These are phyloP conservation scores for Cirrhinus mrigala DNA, from an alignment of 2,797 vertebrate genomes.

Conservation along the genomic window DNA sequence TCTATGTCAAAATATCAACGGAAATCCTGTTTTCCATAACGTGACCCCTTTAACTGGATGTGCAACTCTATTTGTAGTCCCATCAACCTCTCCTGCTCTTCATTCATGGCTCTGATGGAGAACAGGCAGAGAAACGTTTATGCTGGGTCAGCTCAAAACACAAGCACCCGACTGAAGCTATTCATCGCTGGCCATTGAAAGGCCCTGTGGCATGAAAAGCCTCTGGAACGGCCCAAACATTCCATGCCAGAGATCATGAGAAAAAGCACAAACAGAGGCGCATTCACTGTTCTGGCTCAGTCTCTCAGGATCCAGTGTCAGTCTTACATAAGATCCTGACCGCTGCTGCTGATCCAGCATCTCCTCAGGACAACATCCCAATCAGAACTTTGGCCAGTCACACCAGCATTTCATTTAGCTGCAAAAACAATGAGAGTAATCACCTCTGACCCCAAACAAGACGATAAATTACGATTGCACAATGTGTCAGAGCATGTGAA, in stretches of 20 bases:
- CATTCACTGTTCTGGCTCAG: constrained; percentile 32
- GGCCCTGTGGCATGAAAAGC: constrained; percentile 21
- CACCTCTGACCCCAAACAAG: neutral
- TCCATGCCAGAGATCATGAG: constrained; percentile 33
- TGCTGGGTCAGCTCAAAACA: constrained; percentile 60
- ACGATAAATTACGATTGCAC: neutral
- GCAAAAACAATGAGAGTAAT: neutral
- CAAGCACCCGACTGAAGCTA: constrained; percentile 46
- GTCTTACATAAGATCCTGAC: constrained; percentile 43
- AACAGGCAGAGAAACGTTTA: constrained; percentile 43
- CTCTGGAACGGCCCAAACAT: constrained; percentile 4
- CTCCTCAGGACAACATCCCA: constrained; percentile 14
- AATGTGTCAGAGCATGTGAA: neutral
- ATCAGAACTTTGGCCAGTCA: constrained; percentile 11
- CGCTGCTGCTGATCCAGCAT: constrained; percentile 36
- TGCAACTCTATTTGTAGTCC: constrained; percentile 25
- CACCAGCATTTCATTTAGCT: neutral
- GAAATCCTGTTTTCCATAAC: neutral
- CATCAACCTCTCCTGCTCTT: constrained; percentile 27
- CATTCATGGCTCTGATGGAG: constrained; percentile 38
- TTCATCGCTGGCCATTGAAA: constrained; percentile 54
- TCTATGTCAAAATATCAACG: too few species aligned
- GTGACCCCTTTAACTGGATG: constrained; percentile 14
- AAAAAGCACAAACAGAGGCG: constrained; percentile 35
- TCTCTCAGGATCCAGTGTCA: constrained; percentile 32